These are phyloP conservation scores for Margarornis squamiger DNA, from an alignment of 2,797 vertebrate genomes.

Conservation along the genomic window DNA sequence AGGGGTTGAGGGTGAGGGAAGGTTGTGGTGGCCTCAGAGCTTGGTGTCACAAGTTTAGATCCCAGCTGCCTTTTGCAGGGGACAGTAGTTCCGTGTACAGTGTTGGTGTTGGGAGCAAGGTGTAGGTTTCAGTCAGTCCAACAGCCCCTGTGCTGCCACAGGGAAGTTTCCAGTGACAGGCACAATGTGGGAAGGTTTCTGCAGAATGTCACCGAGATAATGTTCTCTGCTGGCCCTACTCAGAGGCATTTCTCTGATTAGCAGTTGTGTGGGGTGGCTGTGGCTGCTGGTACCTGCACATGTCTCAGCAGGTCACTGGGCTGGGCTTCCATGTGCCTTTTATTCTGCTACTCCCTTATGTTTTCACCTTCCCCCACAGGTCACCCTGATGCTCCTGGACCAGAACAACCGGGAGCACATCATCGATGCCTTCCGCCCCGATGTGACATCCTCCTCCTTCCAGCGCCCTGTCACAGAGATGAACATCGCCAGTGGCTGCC, in stretches of 20 bases:
- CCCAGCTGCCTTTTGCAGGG: fast-evolving
- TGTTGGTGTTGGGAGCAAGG: fast-evolving
- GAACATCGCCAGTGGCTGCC: constrained; percentile 98
- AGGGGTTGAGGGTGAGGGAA: fast-evolving
- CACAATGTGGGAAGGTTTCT: neutral
- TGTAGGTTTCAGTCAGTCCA: neutral
- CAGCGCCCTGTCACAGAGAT: constrained; percentile 92
- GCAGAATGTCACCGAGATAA: neutral
- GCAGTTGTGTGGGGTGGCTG: fast-evolving
- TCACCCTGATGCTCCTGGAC: constrained; percentile 96
- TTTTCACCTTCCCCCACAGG: constrained; percentile 73
- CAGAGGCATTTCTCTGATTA: neutral
- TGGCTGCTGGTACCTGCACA: fast-evolving
- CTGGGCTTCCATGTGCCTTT: neutral
- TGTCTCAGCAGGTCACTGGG: neutral
- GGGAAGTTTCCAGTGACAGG: neutral
- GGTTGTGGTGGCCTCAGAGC: neutral
- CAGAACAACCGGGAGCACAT: constrained; percentile 98
- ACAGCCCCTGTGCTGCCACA: neutral
- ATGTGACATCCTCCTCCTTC: constrained; percentile 93
- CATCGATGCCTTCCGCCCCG: constrained; percentile 94
- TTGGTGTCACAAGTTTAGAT: fast-evolving
- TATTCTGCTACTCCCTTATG: neutral
- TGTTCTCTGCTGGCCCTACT: fast-evolving
- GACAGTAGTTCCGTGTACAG: neutral